A percentile compares a stretch with the other conserved stretches of the same genome.
Evolutionary conservation across 35 echinoderm and acorn worm genomes (phyloP).

Genomic region (Amphiura filiformis): DNA sequence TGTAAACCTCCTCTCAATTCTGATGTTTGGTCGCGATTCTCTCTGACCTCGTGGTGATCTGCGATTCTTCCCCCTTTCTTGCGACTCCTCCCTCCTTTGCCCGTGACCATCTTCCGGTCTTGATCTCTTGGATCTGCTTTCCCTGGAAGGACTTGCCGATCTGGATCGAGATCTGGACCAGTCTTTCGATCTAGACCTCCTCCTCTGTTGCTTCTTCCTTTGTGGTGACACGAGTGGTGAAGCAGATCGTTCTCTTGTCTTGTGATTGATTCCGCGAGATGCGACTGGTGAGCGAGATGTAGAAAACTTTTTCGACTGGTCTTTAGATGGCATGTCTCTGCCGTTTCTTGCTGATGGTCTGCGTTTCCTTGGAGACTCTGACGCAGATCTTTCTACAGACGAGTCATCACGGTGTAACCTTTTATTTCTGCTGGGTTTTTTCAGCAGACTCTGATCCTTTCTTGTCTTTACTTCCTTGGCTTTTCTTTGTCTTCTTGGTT

Average conservation of each 20-base stretch:
- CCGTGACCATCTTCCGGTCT: neutral
- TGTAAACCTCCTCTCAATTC: neutral
- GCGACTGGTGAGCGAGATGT: neutral
- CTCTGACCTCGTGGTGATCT: neutral
- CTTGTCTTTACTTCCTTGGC: neutral
- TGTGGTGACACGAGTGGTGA: neutral
- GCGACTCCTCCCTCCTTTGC: too few species aligned
- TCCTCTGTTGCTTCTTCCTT: neutral
- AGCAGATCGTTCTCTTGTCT: neutral
- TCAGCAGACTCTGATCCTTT: neutral
- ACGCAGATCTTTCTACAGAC: neutral
- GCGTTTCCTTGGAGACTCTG: neutral
- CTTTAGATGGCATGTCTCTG: neutral
- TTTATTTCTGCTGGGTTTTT: neutral
- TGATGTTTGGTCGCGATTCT: neutral
- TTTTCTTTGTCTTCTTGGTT: conserved; percentile 15
- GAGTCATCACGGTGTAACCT: neutral
- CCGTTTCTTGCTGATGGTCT: neutral
- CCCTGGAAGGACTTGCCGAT: neutral
- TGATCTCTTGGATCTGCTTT: neutral
- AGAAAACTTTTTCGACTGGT: neutral
- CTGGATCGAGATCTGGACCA: neutral
- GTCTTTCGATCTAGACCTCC: neutral
- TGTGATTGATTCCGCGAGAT: neutral
- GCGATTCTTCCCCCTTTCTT: too few species aligned